Evolutionary conservation across 2,797 vertebrate species (phyloP), one percentile per base, ranked within the genome.

Genomic region (Enteromius paludinosus): DNA sequence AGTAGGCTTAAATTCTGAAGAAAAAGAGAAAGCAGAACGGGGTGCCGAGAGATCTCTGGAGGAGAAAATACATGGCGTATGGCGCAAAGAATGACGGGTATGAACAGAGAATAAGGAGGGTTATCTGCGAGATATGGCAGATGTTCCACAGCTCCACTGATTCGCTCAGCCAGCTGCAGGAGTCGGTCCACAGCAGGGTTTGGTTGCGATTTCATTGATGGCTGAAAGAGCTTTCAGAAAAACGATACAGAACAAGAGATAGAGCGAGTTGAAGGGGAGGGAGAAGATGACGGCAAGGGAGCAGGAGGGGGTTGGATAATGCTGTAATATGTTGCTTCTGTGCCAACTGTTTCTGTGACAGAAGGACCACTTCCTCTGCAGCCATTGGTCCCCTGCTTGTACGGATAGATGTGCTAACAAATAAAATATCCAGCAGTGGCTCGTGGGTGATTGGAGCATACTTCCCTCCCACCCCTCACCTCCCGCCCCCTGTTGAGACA

Each of bases 291-390:
- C 92, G 93, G 92, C 92, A 94, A 88, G 91, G 86, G 88, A 92
- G 89, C 88, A 89, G 92, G 91, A 92, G 94, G 91, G 90, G 89
- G 87, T 90, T 92, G 93, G 90, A 91, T 89, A 90, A 92, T 92
- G 93, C 93, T 93, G 91, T 94, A 94, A 93, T 93, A 92, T 92
- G 92, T 91, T 93, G 94, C 95, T 94, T 94, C 94, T 90, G 93
- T 95, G 95, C 94, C 94, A 95, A 95, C 93, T 93, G 93, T 93
- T 92, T 91, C 93, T 93, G 93, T 93, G 92, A 94, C 92, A 94
- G 93, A 92, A 90, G 89, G 91, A 89, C 90, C 89, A 90, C 91
- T 93, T 93, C 93, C 91, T 94, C 91, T 89, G 89, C 91, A 89
- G 92, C 90, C 87, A 93, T 94, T 94, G 92, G 93, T 88, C 91